Conservation (phyloP, 2,113 vertebrate genomes). For the Sinocyclocheilus anshuiensis region DNA sequence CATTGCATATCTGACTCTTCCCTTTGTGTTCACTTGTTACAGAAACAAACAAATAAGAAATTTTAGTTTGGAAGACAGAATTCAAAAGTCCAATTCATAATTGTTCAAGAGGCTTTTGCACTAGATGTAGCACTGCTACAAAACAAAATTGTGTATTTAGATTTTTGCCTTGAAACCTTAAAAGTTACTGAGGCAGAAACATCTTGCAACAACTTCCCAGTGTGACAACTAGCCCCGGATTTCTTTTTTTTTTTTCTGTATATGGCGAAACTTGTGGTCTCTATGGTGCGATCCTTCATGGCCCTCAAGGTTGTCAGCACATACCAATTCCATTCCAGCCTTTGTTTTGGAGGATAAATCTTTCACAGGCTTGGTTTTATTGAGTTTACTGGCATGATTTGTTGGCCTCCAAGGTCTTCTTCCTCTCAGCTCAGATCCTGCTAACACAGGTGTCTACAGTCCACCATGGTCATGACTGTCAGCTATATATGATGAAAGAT, state of each 20-base stretch:
- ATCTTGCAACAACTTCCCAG: not conserved
- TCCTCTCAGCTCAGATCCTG: constrained; percentile 46
- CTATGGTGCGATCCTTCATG: constrained; percentile 41
- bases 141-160: not conserved
- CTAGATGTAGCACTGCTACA: not conserved
- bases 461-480: constrained; percentile 53
- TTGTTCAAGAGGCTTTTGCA: not conserved
- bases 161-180: not conserved
- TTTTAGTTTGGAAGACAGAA: not conserved
- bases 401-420: constrained; percentile 58
- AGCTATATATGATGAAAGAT: constrained; percentile 53
- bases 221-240: constrained; percentile 8
- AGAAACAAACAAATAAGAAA: too few relatives aligned
- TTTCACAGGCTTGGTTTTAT: constrained; percentile 59
- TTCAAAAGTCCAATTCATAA: not conserved
- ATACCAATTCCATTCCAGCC: constrained; percentile 47
- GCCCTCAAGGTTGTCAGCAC: constrained; percentile 57
- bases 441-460: constrained; percentile 55
- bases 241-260: not conserved
- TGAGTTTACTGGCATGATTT: constrained; percentile 59
- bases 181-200: not conserved
- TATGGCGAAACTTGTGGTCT: constrained; percentile 28
- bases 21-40: too few relatives aligned
- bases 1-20: too few relatives aligned
- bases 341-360: constrained; percentile 62